Base-by-base conservation (phyloP, 1,140 invertebrate genomes). In the Pogonomyrmex californicus region DNA sequence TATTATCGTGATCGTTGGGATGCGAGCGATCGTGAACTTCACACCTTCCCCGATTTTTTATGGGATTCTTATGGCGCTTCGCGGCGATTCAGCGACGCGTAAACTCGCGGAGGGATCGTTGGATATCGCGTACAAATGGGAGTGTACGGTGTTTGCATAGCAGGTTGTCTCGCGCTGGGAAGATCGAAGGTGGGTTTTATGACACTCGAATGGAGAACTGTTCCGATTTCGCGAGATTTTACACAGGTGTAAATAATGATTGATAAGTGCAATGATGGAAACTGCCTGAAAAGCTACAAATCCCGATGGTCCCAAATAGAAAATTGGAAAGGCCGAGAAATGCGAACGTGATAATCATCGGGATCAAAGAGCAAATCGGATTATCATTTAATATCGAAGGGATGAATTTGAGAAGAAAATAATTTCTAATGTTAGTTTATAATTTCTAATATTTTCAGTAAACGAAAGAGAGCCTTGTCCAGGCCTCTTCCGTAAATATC, bases 1-100 rank as follows among this genome's bases (percentile, higher is more conserved):
- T 83, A 85, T 77, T 85, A 63, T 63, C 44, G 14, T 44, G n/a
- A 62, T 77, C 82, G 36, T 85, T 38, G 70, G 5, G n/a, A 60
- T 56, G 17, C 70, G 66, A 70, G 33, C 71, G 17, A 83, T 71
- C 41, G 17, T 41, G 82, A 77, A 76, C 47, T 77, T 85, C 33
- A 38, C 33, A 38, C 41, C 38, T 85, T 77, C 12, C 36, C 49
- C 58, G 60, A 63, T 65, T 78, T 78, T 63, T 78, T 68, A 78
- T 41, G 36, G 5, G 23, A n/a, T 78, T 60, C 73, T 78, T 65
- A 77, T 44, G 47, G 36, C 73, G 6, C 9, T 63, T 9, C 30
- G 23, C 23, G 36, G 41, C 41, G 12, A 4, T 76, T 65, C 54
- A 51, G 33, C n/a, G 44, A 41, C 71, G 58, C 44, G 47, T 75